Base-by-base conservation (phyloP, 2,113 vertebrate species). In the Dicaeum eximium region DNA sequence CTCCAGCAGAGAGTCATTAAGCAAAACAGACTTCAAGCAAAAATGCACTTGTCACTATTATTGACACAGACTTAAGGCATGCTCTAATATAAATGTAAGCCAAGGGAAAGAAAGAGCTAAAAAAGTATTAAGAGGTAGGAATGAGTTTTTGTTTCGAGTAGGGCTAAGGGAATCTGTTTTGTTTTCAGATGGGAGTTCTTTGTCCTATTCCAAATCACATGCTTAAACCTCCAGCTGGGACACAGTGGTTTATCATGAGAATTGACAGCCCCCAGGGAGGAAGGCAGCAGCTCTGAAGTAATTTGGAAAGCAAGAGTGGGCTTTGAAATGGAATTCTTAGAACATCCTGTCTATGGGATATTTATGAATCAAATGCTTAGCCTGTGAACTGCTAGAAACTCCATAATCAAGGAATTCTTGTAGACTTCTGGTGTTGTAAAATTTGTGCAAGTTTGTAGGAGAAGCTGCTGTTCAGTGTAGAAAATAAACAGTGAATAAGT, bases 321-420 rank as follows among this genome's bases (percentile, higher is more conserved):
- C 75, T 95, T 83, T 80, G 75, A 88, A 83, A 88, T 92, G 67
- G 72, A 92, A 80, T 96, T 96, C 92, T 86, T 88, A 90, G 72
- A 80, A 92, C 92, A 88, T 97, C 96, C 91, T 94, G 91, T 94
- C 86, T 91, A 17, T 83, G 44, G 35, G 80, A 71, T 95, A 95
- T 95, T 95, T 96, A 82, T 90, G 80, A 90, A 95, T 83, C 89
- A 86, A 88, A 78, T 83, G 28, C 51, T 88, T 73, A 54, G 87
- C n/a, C 64, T 80, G 74, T 54, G 71, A 86, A 38, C 74, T 78
- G 60, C 77, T 71, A 47, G 51, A 64, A 47, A 37, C 17, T 51
- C 33, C 1, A 1, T 11, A 5, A 8, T 88, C 1, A 5, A 95
- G 92, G 90, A 95, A 90, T 92, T 83, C 56, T 78, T 56, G 23